Conservation (phyloP, 2,113 vertebrate genomes). For the Coreoperca whiteheadi region DNA sequence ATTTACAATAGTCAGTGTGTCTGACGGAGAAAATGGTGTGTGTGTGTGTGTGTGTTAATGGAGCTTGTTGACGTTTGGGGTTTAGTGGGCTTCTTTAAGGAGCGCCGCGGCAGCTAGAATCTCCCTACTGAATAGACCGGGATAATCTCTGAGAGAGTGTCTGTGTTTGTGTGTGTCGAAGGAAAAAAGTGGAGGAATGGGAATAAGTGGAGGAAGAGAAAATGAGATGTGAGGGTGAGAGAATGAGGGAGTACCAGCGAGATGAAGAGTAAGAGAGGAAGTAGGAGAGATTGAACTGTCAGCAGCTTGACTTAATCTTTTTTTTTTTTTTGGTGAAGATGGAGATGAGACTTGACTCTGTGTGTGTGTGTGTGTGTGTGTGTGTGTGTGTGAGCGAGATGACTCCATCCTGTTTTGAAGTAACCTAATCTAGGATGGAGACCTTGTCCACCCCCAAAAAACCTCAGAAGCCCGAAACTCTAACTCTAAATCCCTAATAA, state of each 20-base stretch:
- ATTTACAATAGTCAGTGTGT: slow-evolving; percentile 34
- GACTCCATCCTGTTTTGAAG: slow-evolving; percentile 72
- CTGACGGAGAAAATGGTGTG: not conserved
- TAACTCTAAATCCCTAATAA: slow-evolving; percentile 66
- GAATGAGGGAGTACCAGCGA: slow-evolving; percentile 43
- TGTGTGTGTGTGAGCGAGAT: slow-evolving; percentile 32
- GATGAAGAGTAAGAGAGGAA: slow-evolving; percentile 41
- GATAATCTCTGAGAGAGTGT: slow-evolving; percentile 60
- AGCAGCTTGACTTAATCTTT: slow-evolving; percentile 62
- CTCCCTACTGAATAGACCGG: slow-evolving; percentile 58
- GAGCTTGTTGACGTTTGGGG: slow-evolving; percentile 55
- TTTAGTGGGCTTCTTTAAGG: slow-evolving; percentile 61
- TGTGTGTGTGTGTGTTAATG: slow-evolving; percentile 30
- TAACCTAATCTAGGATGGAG: slow-evolving; percentile 70
- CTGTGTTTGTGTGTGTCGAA: not conserved
- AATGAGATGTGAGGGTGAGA: slow-evolving; percentile 35
- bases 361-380: slow-evolving; percentile 4
- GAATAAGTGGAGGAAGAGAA: slow-evolving; percentile 22
- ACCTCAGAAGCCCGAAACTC: slow-evolving; percentile 36
- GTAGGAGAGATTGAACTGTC: slow-evolving; percentile 64
- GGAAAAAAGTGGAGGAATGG: slow-evolving; percentile 6
- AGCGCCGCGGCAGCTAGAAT: slow-evolving; percentile 49
- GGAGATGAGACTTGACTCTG: slow-evolving; percentile 55
- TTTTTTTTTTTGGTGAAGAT: slow-evolving; percentile 56
- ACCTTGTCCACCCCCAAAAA: slow-evolving; percentile 35